Evolutionary conservation across 2,888 invertebrate genomes (phyloP), one percentile per base, ranked within the genome.

Genomic region (Germaria angustata): DNA sequence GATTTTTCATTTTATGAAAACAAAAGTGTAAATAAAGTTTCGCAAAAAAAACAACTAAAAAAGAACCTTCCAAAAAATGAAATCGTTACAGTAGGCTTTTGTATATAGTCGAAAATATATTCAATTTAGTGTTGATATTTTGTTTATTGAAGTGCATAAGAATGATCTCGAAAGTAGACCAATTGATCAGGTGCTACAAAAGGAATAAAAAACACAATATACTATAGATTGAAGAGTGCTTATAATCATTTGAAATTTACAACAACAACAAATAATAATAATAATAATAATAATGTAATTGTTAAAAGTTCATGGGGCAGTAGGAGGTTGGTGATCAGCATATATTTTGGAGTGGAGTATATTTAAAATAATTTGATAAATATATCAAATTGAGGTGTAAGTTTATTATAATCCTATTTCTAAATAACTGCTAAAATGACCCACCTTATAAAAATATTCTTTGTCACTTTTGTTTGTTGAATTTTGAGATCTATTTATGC

Each of bases 11-110:
- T 71, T 72, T 57, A 75, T 80, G 78, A 84, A 75, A 81, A 78
- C 78, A 84, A 85, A 84, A 83, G 84, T 84, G 84, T 84, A 84
- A 85, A 85, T 84, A 85, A 81, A 83, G 84, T 84, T 85, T 83
- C 84, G 85, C 84, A 84, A 84, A 44, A 66, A 39, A 9, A 15
- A 32, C 7, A 15, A 2, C 7, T 2, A 20, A 17, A 28, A 51
- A 66, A 44, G 57, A 11, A 49, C 20, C 6, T 55, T 32, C 20
- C 6, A 46, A 39, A 32, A 59, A 28, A 41, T 44, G 63, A 65
- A 13, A 59, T 57, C 65, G 79, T 75, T 82, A 66, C 79, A 79
- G 79, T 79, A 79, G 82, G 79, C 79, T 76, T 55, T 66, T 66
- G 61, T 61, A 71, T 79, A 71, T 66, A 39, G 79, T 65, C 61